Conservation (phyloP, 2,797 vertebrate species). For the Enteromius trimaculatus region DNA sequence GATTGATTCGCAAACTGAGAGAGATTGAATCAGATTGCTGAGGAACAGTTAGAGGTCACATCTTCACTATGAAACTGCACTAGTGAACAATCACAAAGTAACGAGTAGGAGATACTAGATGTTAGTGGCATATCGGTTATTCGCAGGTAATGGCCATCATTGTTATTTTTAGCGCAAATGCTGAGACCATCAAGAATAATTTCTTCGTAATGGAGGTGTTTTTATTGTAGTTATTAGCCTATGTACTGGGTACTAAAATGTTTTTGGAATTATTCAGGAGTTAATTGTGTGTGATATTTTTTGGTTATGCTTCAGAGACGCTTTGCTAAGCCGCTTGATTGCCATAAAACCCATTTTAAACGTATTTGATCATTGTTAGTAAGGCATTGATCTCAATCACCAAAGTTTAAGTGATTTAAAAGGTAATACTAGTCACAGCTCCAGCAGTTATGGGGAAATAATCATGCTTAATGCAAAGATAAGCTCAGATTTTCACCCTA, state of each 20-base stretch:
- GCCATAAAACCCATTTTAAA: constrained; percentile 34
- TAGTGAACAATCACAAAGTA: neutral
- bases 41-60: constrained; percentile 64
- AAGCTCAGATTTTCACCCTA: constrained; percentile 14
- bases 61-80: constrained; percentile 21
- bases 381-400: constrained; percentile 36
- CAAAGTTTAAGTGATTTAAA: constrained; percentile 41
- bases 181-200: constrained; percentile 1
- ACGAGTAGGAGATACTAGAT: neutral
- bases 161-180: constrained; percentile 14
- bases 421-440: neutral
- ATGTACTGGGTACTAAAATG: constrained; percentile 42
- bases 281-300: constrained; percentile 38
- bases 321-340: constrained; percentile 18
- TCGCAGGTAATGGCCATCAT: constrained; percentile 19
- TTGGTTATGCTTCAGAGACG: constrained; percentile 6
- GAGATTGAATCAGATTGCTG: constrained; percentile 63
- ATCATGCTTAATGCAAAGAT: constrained; percentile 29
- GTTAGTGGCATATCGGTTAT: constrained; percentile 32
- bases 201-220: constrained; percentile 1
- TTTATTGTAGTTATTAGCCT: constrained; percentile 15
- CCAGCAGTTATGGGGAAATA: constrained; percentile 6
- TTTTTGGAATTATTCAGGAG: constrained; percentile 28
- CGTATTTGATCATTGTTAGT: constrained; percentile 33
- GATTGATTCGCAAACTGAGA: constrained; percentile 66